phyloP scores from a whole-genome alignment of 2,113 vertebrate species.

The Percopsis transmontana region DNA sequence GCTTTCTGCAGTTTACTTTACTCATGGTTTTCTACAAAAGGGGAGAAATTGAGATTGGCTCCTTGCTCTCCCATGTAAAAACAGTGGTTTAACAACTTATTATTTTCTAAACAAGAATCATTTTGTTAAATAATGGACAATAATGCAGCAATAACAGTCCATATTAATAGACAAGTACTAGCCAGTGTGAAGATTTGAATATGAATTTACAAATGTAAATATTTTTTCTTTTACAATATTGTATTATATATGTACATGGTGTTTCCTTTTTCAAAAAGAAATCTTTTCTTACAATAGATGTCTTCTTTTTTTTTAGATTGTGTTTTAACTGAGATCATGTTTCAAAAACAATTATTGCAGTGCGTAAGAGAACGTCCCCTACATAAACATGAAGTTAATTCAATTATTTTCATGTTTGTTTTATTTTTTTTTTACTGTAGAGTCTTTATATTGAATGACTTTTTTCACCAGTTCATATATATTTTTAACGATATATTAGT shows the following conservation, averaged over 20 bases:
- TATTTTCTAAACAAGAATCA: conserved; percentile 79
- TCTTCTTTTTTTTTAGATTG: conserved; percentile 81
- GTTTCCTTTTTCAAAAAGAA: conserved; percentile 84
- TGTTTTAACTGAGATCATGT: conserved; percentile 80
- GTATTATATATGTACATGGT: conserved; percentile 92
- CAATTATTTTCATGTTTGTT: conserved; percentile 56
- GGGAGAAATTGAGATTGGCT: conserved; percentile 75
- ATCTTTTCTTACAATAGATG: conserved; percentile 84
- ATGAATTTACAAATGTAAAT: conserved; percentile 88
- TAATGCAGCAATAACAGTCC: conserved; percentile 92
- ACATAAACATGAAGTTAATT: conserved; percentile 65
- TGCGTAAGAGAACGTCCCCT: conserved; percentile 67
- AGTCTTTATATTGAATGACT: conserved; percentile 77
- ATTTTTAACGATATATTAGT: conserved; percentile 66
- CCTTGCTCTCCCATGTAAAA: conserved; percentile 72
- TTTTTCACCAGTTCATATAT: conserved; percentile 70
- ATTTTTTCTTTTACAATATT: conserved; percentile 85
- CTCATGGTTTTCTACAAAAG: conserved; percentile 73
- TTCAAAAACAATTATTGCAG: conserved; percentile 72
- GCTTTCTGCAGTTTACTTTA: conserved; percentile 71
- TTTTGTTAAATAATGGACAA: conserved; percentile 77
- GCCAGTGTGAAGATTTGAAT: conserved; percentile 84
- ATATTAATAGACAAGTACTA: conserved; percentile 79
- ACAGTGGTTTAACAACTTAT: conserved; percentile 74
- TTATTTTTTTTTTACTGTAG: conserved; percentile 76